Evolutionary conservation across 2,888 invertebrate genomes (phyloP), one percentile per base, ranked within the genome.

Genomic region (Colletes collaris): DNA sequence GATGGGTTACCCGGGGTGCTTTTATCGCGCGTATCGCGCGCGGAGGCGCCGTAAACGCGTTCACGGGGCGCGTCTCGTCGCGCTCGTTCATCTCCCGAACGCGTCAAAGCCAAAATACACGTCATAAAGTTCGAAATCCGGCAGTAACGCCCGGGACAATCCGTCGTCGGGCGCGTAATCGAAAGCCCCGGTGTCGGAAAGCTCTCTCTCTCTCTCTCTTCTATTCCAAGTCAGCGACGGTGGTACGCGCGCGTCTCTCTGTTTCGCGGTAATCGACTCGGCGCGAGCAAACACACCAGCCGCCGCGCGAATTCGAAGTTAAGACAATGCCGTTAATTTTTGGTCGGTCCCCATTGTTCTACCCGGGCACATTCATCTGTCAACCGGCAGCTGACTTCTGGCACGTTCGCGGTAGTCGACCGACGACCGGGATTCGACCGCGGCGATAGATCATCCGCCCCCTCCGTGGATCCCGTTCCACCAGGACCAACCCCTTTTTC

Each of bases 321-420:
- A 88, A 91, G 91, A 93, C 92, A 93, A 93, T 93, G 92, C 90
- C 91, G 91, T 91, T 91, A 92, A 92, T 93, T 93, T 93, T 93
- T 92, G 92, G 91, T 83, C 89, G 89, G 87, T 27, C 86, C 83
- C 91, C 87, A 93, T 93, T 92, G 93, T 93, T 91, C 91, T 79
- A 44, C 80, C 65, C 58, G 85, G 83, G 86, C 88, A 90, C 88
- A 92, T 92, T 92, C 92, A 92, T 93, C 92, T 90, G 92, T 92
- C 92, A 92, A 91, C 89, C 86, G 82, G 83, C 85, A 86, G 8
- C 86, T 84, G 87, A 87, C 87, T 86, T 83, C 86, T 83, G 86
- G 76, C 87, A 81, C 85, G 80, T 78, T 67, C 65, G 44, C 16
- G 37, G 65, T 52, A 69, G 64, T 59, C 72, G 66, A 78, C 58